These are phyloP conservation scores for Laticauda laticaudata DNA, from an alignment of 2,113 vertebrate species.

Conservation along the genomic window DNA sequence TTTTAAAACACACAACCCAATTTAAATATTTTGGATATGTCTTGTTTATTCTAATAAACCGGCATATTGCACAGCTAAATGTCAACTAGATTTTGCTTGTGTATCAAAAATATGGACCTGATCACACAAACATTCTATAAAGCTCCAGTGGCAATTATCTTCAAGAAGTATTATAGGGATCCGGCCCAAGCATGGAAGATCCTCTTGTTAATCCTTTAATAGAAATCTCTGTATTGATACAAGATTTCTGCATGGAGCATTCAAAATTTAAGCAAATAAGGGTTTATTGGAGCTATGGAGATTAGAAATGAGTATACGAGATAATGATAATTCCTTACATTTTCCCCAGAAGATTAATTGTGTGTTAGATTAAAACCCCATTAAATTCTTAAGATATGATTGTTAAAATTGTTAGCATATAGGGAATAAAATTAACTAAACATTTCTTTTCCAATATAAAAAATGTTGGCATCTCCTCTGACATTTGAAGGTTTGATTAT, in stretches of 20 bases:
- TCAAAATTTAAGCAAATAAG: slow-evolving; percentile 68
- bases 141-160: slow-evolving; percentile 54
- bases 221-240: slow-evolving; percentile 57
- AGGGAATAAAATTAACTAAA: slow-evolving; percentile 67
- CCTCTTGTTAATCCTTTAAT: slow-evolving; percentile 62
- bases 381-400: slow-evolving; percentile 71
- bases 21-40: slow-evolving; percentile 40
- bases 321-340: slow-evolving; percentile 69
- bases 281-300: slow-evolving; percentile 58
- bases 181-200: slow-evolving; percentile 61
- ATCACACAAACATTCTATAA: slow-evolving; percentile 49
- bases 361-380: slow-evolving; percentile 71
- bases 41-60: slow-evolving; percentile 45
- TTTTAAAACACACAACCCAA: slow-evolving; percentile 30
- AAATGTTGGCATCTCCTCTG: slow-evolving; percentile 34
- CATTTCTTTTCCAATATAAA: slow-evolving; percentile 53
- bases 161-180: slow-evolving; percentile 33
- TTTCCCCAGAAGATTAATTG: slow-evolving; percentile 71
- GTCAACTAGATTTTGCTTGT: slow-evolving; percentile 51
- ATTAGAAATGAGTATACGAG: slow-evolving; percentile 66
- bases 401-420: slow-evolving; percentile 65
- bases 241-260: slow-evolving; percentile 62
- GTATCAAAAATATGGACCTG: slow-evolving; percentile 46
- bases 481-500: slow-evolving; percentile 51
- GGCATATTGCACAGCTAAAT: slow-evolving; percentile 33